Evolutionary conservation across 2,797 vertebrate species (phyloP).

Genomic region (Labeo calbasu): DNA sequence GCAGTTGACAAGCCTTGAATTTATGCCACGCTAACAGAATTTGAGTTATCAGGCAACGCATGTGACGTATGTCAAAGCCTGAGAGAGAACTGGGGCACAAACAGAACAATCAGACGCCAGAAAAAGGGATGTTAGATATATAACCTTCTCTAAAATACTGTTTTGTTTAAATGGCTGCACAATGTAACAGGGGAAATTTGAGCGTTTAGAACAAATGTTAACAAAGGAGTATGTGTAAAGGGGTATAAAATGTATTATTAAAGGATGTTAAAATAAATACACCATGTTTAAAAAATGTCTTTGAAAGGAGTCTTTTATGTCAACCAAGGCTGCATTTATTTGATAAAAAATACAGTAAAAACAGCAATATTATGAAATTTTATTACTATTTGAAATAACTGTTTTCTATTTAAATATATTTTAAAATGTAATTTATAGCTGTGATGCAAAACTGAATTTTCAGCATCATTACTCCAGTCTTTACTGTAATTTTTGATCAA

Average conservation of each 20-base stretch:
- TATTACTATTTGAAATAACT: not conserved
- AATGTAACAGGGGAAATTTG: not conserved
- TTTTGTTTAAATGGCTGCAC: not conserved
- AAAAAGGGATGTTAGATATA: slow-evolving; percentile 11
- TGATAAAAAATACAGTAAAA: not conserved
- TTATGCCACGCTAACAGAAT: slow-evolving; percentile 29
- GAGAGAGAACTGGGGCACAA: slow-evolving; percentile 5
- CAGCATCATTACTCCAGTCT: not conserved
- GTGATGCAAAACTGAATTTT: not conserved
- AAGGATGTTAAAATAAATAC: not conserved
- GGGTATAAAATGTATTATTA: too few species aligned
- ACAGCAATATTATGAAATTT: not conserved
- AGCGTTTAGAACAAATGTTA: not conserved
- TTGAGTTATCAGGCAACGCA: slow-evolving; percentile 24
- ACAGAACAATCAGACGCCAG: not conserved
- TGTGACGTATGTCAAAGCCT: not conserved
- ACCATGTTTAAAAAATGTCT: not conserved
- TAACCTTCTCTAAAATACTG: not conserved
- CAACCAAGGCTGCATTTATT: not conserved
- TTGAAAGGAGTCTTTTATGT: not conserved
- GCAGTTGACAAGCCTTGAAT: slow-evolving; percentile 31
- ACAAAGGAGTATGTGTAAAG: too few species aligned
- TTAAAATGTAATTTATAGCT: not conserved
- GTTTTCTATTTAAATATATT: not conserved
- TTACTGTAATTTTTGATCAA: too few species aligned